phyloP scores from a whole-genome alignment of 2,888 invertebrate species.

The Caenorhabditis drosophilae region DNA sequence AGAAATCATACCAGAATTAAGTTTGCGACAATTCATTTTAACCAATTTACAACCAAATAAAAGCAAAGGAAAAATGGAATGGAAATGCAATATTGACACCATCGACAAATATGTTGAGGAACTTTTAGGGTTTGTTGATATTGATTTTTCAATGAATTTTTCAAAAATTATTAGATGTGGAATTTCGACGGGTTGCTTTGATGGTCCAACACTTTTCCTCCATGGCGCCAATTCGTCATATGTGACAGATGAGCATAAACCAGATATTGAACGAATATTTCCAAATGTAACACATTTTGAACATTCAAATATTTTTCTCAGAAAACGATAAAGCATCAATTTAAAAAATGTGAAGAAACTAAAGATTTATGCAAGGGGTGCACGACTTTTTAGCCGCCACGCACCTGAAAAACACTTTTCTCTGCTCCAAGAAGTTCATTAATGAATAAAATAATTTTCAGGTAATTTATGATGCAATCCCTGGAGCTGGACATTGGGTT shows the following conservation, averaged over 20 bases:
- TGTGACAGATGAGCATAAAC: slow-evolving; percentile 71
- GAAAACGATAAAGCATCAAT: too few relatives aligned
- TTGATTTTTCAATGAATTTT: too few relatives aligned
- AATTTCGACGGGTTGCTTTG: slow-evolving; percentile 69
- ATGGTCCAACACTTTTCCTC: slow-evolving; percentile 82
- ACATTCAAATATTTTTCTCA: too few relatives aligned
- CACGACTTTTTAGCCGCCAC: too few relatives aligned
- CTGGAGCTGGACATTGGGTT: slow-evolving; percentile 89
- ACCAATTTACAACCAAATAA: slow-evolving; percentile 78
- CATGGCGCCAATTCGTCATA: slow-evolving; percentile 84
- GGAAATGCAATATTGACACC: slow-evolving; percentile 78
- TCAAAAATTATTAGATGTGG: too few relatives aligned
- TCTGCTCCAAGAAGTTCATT: too few relatives aligned
- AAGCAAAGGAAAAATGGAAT: slow-evolving; percentile 36
- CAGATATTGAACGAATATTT: slow-evolving; percentile 57
- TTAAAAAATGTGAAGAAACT: too few relatives aligned
- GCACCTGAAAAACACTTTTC: too few relatives aligned
- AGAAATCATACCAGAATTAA: slow-evolving; percentile 74
- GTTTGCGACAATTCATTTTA: slow-evolving; percentile 80
- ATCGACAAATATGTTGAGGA: slow-evolving; percentile 77
- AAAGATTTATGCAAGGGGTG: too few relatives aligned
- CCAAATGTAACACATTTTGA: slow-evolving; percentile 31
- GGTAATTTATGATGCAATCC: slow-evolving; percentile 78
- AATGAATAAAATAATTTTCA: slow-evolving; percentile 43
- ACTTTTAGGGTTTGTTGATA: slow-evolving; percentile 71